These are phyloP conservation scores for Batillaria attramentaria DNA, from an alignment of 1,140 invertebrate species.

Conservation along the genomic window DNA sequence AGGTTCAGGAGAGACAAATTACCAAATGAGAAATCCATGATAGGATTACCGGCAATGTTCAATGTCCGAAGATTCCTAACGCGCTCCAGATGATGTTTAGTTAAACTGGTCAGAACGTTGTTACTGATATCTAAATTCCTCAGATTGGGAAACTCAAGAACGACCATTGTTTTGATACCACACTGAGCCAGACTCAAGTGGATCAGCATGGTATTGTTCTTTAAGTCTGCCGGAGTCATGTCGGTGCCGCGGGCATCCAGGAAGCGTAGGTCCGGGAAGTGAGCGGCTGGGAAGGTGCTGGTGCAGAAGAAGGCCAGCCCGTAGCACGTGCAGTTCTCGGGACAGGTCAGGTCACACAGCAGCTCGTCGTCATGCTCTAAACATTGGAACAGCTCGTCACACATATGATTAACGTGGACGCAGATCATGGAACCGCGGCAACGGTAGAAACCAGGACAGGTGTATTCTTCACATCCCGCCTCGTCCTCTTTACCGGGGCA, in stretches of 20 bases:
- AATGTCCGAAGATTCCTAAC: neutral
- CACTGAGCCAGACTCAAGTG: neutral
- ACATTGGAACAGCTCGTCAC: slow-evolving; percentile 7
- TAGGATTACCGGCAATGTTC: neutral
- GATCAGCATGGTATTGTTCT: neutral
- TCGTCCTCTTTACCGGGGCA: slow-evolving; percentile 1
- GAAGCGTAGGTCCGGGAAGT: neutral
- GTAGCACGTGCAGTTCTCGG: slow-evolving; percentile 44
- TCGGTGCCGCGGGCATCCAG: neutral
- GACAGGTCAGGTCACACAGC: slow-evolving; percentile 64
- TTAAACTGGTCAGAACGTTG: neutral
- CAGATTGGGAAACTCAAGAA: neutral
- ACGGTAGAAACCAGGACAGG: neutral
- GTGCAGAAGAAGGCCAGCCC: neutral
- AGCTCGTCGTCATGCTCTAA: slow-evolving; percentile 27
- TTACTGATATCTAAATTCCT: slow-evolving; percentile 2
- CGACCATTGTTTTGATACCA: neutral
- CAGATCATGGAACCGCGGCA: slow-evolving; percentile 1
- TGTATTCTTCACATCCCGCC: neutral
- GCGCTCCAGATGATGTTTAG: neutral
- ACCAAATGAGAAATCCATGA: neutral
- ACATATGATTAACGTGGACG: neutral
- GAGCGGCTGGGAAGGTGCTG: neutral
- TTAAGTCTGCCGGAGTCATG: neutral
- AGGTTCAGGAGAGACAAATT: neutral